Base-by-base conservation (phyloP, 2,113 vertebrate species). In the Cinclus cinclus region DNA sequence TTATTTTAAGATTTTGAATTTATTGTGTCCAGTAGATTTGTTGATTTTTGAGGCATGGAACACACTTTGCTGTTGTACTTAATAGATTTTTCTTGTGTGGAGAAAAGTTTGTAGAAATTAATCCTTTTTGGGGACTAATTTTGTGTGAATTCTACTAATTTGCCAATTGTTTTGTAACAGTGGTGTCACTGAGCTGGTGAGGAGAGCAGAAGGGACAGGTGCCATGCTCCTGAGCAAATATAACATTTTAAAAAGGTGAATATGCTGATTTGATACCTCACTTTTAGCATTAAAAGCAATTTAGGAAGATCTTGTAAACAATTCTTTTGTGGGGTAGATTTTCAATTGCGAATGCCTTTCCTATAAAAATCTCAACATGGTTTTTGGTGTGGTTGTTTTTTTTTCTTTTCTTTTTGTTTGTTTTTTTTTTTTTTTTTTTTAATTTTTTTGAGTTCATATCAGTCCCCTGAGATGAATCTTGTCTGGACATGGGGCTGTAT, bases 211-310 rank as follows among this genome's bases (percentile, higher is more conserved):
- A 22, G 28, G 39, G 20, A 42, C 12, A 47, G 44, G 7, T 1
- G 1, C 16, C 1, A 2, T 0, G 0, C 27, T 78, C 11, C 18
- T 52, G 44, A 83, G 42, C 0, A 6, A 94, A 56, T 8, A 35
- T 2, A 55, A n/a, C 6, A 11, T 35, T 76, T 76, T 19, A 25
- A 44, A 65, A 68, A 86, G 33, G 14, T 52, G 14, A 46, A 46
- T 7, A 11, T 47, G n/a, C 31, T 12, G 3, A 58, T 92, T n/a
- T 63, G 20, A 37, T 58, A 16, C 4, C 7, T 9, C 1, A 3
- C 35, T 83, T 90, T 46, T 56, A 68, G 20, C 18, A 30, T 71
- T 70, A 30, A 49, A 65, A 8, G 33, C 46, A 33, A 46, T 79
- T 85, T 47, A 76, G 18, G 39, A 65, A 69, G n/a, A 21, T 44